Percentiles rank a stretch among this genome's conserved stretches.
phyloP scores from a whole-genome alignment of 1,140 invertebrate genomes.

The Rhopalosiphum maidis region DNA sequence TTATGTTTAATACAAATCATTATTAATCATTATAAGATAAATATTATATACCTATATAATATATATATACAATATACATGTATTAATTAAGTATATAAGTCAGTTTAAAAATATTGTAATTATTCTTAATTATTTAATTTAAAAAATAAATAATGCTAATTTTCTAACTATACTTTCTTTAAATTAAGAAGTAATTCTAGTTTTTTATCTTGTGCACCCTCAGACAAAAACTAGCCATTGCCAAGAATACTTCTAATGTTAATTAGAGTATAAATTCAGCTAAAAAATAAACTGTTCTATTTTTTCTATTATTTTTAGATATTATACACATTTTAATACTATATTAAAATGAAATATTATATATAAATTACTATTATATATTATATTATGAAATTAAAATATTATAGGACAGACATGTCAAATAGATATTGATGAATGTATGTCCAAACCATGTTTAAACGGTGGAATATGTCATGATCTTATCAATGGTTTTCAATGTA shows the following conservation, averaged over 20 bases:
- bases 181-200: neutral
- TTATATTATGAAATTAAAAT: constrained; percentile 66
- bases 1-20: neutral
- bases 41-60: neutral
- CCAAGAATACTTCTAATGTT: neutral
- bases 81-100: neutral
- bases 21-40: neutral
- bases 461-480: constrained; percentile 85
- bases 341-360: too few species aligned
- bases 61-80: neutral
- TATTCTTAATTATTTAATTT: neutral
- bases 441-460: constrained; percentile 85
- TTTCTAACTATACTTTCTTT: neutral
- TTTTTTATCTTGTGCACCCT: neutral
- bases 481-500: constrained; percentile 82
- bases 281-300: neutral
- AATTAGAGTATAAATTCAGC: neutral
- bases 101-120: neutral
- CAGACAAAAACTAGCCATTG: neutral
- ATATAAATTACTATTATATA: neutral
- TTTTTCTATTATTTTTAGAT: neutral
- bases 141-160: neutral
- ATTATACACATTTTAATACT: neutral
- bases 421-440: constrained; percentile 90
- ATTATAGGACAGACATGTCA: constrained; percentile 91